Evolutionary conservation across 92 coral and sea anemone species (phyloP).

Genomic region (Pocillopora meandrina): DNA sequence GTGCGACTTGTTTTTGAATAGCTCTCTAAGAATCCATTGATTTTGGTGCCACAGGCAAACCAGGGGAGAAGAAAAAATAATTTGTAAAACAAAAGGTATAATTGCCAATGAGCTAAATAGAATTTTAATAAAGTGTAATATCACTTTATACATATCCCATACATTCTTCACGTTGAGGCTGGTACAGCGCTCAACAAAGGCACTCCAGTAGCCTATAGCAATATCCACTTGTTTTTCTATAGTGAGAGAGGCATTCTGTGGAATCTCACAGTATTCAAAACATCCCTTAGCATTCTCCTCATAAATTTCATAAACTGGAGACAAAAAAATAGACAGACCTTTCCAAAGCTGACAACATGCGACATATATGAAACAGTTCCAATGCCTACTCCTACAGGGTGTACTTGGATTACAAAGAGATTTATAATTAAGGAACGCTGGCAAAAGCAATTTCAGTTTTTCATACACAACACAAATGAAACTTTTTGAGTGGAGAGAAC

Average conservation of each 20-base stretch:
- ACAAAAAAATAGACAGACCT: not conserved
- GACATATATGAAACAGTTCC: not conserved
- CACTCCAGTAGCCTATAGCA: not conserved
- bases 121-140: too few species aligned
- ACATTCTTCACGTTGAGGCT: not conserved
- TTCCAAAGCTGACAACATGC: not conserved
- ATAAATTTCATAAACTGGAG: not conserved
- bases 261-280: slow-evolving; percentile 4
- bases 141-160: too few species aligned
- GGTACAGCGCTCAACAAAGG: not conserved
- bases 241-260: slow-evolving; percentile 1
- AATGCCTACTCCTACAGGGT: not conserved
- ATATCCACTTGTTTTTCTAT: not conserved
- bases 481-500: slow-evolving; percentile 1
- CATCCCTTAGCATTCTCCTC: not conserved
- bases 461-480: not conserved
- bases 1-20: not conserved
- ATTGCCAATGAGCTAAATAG: not conserved
- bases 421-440: not conserved
- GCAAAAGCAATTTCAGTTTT: not conserved
- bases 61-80: not conserved
- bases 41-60: slow-evolving; percentile 3
- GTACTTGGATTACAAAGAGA: not conserved
- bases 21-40: not conserved
- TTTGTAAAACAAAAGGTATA: not conserved